Base-by-base conservation (phyloP, 2,113 vertebrate genomes). In the Cebus imitator region DNA sequence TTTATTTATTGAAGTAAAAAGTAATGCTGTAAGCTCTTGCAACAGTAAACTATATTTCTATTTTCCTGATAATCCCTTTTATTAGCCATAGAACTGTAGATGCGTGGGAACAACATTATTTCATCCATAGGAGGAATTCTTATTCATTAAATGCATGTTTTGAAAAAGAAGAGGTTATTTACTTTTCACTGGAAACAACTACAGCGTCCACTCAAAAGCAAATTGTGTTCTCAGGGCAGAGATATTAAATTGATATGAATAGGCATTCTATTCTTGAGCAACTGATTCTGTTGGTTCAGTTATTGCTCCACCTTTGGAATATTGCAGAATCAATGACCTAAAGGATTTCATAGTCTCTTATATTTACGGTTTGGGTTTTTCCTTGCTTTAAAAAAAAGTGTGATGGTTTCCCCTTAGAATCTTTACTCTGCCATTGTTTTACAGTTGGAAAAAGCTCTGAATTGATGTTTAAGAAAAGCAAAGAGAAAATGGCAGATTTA, bases 231-330 rank as follows among this genome's bases (percentile, higher is more conserved):
- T 83, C 81, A 87, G 73, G 55, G 81, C 57, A 90, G 86, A 95
- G 90, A 72, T 80, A 96, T 87, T 94, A 92, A 94, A 97, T 87
- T 94, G 92, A 72, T 96, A 97, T 96, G 97, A 98, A 97, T 83
- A 96, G 73, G 2, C 78, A 91, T 97, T 95, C 88, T 91, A 52
- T 93, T 90, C 73, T 81, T 81, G 18, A 79, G 66, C 25, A 76
- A 81, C 73, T 89, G 35, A 55, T 64, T 92, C n/a, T 86, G 35
- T 76, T 97, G 64, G 68, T 90, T 97, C 61, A 91, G 9, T 94
- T 96, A 78, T 80, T 61, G 32, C 43, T 70, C 35, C 55, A 52
- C 61, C 43, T 95, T 80, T 50, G 50, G 78, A 94, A 92, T 58
- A 94, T 0, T 85, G 52, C 40, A 95, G 87, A 76, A 95, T 91